Evolutionary conservation across 1,140 invertebrate species (phyloP), one percentile per base, ranked within the genome.

Genomic region (Ostrea edulis): DNA sequence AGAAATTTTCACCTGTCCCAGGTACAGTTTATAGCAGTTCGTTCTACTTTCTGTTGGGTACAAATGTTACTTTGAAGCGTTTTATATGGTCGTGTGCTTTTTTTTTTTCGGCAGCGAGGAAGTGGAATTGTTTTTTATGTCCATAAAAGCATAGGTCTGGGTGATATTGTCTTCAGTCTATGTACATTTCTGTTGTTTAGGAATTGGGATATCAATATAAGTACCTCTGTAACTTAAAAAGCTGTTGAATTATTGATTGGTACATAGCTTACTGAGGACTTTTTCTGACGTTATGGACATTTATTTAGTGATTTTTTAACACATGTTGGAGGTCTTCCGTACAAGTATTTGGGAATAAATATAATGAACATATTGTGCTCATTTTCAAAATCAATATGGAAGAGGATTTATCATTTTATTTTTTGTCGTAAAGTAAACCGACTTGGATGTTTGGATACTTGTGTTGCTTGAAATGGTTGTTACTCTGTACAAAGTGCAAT

Each of bases 1-100:
- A 77, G 8, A 25, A 35, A 77, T 77, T 77, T 77, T 77, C 68
- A 77, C 68, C 68, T 77, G 68, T 77, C 68, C 29, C 68, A 77
- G 68, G 68, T 77, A 77, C 12, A 77, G 68, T 29, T 29, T 77
- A 77, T 14, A 35, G 29, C 25, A 77, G 14, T 44, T n/a, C n/a
- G 68, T 77, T 12, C 68, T 25, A 29, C 68, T 14, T 25, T 77
- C 68, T 77, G 25, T 77, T 25, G 29, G 68, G 68, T 77, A 77
- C 68, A 35, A 9, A 77, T 29, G 68, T 77, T 25, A 77, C 12
- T 77, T 25, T 25, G 14, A 77, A 77, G 68, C 25, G 9, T 22
- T 29, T 25, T 14, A 14, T 77, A 29, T 77, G 25, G 14, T 77
- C 11, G 29, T 35, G 5, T 77, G 11, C 29, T 29, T 35, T 14